A percentile compares a stretch with the other conserved stretches of the same genome.
These are phyloP conservation scores for Drosophila biarmipes DNA, from an alignment of 1,140 invertebrate genomes.

Conservation along the genomic window DNA sequence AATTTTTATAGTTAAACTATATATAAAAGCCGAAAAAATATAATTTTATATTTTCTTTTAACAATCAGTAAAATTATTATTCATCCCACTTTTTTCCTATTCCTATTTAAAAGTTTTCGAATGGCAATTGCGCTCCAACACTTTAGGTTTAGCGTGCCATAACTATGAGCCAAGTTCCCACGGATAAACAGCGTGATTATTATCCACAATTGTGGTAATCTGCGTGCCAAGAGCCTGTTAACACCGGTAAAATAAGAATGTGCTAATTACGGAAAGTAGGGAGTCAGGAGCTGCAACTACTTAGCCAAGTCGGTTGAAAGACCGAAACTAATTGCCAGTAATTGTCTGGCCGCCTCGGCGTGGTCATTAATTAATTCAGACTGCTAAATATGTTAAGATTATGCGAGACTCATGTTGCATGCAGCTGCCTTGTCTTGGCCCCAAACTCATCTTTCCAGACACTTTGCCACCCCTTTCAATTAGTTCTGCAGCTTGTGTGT, in stretches of 20 bases:
- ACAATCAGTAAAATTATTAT: background rate
- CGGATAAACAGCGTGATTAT: slow-evolving; percentile 40
- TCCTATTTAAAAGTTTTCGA: slow-evolving; percentile 1
- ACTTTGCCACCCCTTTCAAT: slow-evolving; percentile 57
- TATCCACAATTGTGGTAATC: slow-evolving; percentile 34
- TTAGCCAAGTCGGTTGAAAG: slow-evolving; percentile 33
- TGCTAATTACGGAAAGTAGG: slow-evolving; percentile 62
- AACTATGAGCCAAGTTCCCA: slow-evolving; percentile 27
- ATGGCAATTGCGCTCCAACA: slow-evolving; percentile 6
- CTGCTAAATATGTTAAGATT: slow-evolving; percentile 54
- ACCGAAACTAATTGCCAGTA: slow-evolving; percentile 64
- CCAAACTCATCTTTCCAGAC: slow-evolving; percentile 10
- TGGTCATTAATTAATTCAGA: slow-evolving; percentile 47
- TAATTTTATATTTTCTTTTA: background rate
- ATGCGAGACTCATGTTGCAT: slow-evolving; percentile 42
- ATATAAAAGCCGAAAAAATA: background rate
- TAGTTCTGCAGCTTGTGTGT: slow-evolving; percentile 62
- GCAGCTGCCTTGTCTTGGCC: slow-evolving; percentile 8
- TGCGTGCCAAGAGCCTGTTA: slow-evolving; percentile 58
- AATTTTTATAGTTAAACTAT: background rate
- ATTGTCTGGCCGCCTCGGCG: slow-evolving; percentile 43
- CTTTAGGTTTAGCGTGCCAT: slow-evolving; percentile 13
- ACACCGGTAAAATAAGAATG: slow-evolving; percentile 60
- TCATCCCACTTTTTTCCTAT: background rate
- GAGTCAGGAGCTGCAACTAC: slow-evolving; percentile 33